Base-by-base conservation (phyloP, 2,888 invertebrate genomes). In the Pristionchus entomophagus region DNA sequence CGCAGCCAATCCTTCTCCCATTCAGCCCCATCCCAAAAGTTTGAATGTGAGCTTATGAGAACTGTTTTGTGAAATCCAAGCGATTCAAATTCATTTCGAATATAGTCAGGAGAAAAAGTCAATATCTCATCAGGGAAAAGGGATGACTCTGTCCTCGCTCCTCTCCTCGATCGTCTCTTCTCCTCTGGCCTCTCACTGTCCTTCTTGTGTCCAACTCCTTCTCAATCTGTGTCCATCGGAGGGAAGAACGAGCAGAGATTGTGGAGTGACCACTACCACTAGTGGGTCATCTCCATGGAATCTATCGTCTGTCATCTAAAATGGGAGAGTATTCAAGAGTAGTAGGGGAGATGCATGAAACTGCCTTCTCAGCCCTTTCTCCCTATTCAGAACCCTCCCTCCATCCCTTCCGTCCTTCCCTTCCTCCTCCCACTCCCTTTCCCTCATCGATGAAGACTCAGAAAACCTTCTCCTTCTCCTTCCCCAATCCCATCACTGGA, bases 401-500 rank as follows among this genome's bases (percentile, higher is more conserved):
- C 45, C 45, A 10, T 14, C 45, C 45, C 45, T 14, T 45, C 45
- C 45, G 8, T 5, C 45, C n/a, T 73, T 14, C n/a, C 22, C 19
- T 41, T 73, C 26, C 41, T 26, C 73, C 17, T 45, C 73, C 73
- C 35, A 35, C 65, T 32, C 32, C 65, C 8, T 35, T 65, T 35
- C 19, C 65, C 35, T 19, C 35, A 26, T 69, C 41, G 73, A 26
- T 45, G 8, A n/a, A n/a, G n/a, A 6, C 73, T 41, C 73, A 73
- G 10, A 29, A 29, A 2, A 45, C 73, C 38, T 73, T 73, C 41
- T 12, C 73, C 12, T 73, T 73, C 73, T 73, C 73, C 41, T 73
- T 73, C 38, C 73, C 73, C 73, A 73, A 41, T 73, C 45, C 73
- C n/a, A n/a, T 73, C 73, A 73, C 73, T 73, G 73, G 73, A 38